Percentiles rank a stretch among this genome's conserved stretches.
These are phyloP conservation scores for Spongilla lacustris DNA, from an alignment of 37 sponge, comb jelly and placozoan species.

Conservation along the genomic window DNA sequence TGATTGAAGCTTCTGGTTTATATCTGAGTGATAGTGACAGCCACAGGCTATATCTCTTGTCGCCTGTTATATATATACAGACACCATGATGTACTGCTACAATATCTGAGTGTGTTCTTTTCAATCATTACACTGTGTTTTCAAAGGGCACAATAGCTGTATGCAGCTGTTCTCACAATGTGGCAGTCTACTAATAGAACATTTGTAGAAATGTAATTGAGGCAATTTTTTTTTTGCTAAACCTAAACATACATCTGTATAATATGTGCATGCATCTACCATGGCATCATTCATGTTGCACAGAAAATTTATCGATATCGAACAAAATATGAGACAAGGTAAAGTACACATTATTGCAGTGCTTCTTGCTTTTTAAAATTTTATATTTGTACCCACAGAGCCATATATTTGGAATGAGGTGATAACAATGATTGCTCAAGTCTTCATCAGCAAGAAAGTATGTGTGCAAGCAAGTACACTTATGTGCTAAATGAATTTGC, in stretches of 20 bases:
- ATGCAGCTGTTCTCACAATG: not conserved
- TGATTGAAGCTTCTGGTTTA: not conserved
- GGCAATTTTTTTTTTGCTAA: too few species aligned
- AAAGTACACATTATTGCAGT: not conserved
- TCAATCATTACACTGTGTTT: not conserved
- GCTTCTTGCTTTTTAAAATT: not conserved
- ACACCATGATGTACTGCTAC: not conserved
- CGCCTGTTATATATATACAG: not conserved
- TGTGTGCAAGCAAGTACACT: not conserved
- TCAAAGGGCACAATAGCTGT: not conserved
- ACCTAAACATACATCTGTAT: too few species aligned
- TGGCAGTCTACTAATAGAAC: not conserved
- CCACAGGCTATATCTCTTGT: not conserved
- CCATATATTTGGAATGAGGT: not conserved
- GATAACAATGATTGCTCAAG: not conserved
- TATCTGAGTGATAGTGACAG: too few species aligned
- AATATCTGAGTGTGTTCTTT: not conserved
- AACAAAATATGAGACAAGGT: not conserved
- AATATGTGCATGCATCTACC: not conserved
- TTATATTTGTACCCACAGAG: not conserved
- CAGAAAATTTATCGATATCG: not conserved
- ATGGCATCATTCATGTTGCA: not conserved
- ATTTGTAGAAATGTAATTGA: too few species aligned
- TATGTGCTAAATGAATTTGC: too few species aligned
- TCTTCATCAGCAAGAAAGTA: not conserved